phyloP scores from a whole-genome alignment of 2,113 vertebrate genomes.

The Sapajus apella region DNA sequence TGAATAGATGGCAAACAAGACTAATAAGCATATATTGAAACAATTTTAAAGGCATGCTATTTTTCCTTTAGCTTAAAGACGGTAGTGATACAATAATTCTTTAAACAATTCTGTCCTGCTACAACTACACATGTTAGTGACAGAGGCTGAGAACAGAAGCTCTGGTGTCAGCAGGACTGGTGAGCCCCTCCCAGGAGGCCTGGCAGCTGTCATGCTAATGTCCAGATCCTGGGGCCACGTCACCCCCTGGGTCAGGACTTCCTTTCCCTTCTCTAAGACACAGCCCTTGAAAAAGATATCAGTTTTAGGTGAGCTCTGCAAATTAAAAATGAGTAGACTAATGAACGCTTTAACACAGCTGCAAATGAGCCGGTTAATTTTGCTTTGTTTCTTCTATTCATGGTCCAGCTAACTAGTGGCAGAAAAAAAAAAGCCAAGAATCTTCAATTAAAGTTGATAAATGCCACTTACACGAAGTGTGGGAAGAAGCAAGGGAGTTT shows the following conservation, averaged over 20 bases:
- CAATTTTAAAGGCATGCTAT: not conserved
- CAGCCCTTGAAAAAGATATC: not conserved
- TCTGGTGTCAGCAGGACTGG: constrained; percentile 30
- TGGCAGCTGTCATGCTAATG: not conserved
- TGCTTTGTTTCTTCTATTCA: constrained; percentile 38
- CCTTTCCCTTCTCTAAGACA: constrained; percentile 30
- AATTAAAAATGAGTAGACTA: constrained; percentile 56
- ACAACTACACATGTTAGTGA: not conserved
- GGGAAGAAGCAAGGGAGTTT: not conserved
- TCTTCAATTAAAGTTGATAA: not conserved
- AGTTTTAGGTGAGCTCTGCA: constrained; percentile 42
- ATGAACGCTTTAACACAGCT: constrained; percentile 44
- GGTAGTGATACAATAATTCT: not conserved
- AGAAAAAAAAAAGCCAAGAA: not conserved
- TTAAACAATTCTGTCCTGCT: not conserved
- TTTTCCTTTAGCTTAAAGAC: constrained; percentile 20
- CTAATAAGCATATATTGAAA: not conserved
- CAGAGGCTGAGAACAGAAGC: not conserved
- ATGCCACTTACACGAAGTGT: not conserved
- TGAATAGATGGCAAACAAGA: not conserved
- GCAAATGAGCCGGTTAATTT: constrained; percentile 28
- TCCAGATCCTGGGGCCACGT: not conserved
- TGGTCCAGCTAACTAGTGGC: rapidly evolving
- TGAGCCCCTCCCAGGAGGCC: not conserved
- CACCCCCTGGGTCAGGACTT: constrained; percentile 50